phyloP scores from a whole-genome alignment of 2,888 invertebrate species.

The Eudasyphora cyanicolor region DNA sequence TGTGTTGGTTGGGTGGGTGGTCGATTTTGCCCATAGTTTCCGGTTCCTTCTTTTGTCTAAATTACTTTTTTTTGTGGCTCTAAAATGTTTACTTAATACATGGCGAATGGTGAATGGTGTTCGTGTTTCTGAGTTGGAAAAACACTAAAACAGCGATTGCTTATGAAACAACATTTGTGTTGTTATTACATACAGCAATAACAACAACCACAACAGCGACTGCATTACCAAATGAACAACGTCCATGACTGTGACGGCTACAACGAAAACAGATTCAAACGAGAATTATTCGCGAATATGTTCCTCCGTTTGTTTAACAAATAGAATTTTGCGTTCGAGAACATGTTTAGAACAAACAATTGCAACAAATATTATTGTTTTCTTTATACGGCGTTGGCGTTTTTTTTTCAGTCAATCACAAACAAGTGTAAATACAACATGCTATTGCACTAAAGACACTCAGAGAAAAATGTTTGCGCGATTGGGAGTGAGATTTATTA shows the following conservation, averaged over 20 bases:
- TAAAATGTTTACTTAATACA: conserved; percentile 49
- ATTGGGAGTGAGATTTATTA: no score
- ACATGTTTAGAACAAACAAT: conserved; percentile 47
- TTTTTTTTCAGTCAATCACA: conserved; percentile 14
- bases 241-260: not conserved
- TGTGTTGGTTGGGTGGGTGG: conserved; percentile 7
- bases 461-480: not conserved
- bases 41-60: conserved; percentile 19
- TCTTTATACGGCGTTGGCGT: not conserved
- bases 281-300: conserved; percentile 15
- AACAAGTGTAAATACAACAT: conserved; percentile 14
- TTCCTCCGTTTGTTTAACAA: conserved; percentile 26
- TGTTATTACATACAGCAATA: conserved; percentile 11
- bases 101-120: no score
- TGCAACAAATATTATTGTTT: conserved; percentile 45
- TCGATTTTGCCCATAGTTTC: not conserved
- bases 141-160: no score
- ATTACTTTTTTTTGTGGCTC: conserved; percentile 33
- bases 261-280: conserved; percentile 37
- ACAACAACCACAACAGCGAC: not conserved
- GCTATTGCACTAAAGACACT: not conserved
- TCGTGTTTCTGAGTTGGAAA: conserved; percentile 33
- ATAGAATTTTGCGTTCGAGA: conserved; percentile 26
- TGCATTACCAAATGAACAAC: not conserved
- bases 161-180: not conserved